Evolutionary conservation across 2,888 invertebrate genomes (phyloP), one percentile per base, ranked within the genome.

Genomic region (Sepioteuthis lessoniana): DNA sequence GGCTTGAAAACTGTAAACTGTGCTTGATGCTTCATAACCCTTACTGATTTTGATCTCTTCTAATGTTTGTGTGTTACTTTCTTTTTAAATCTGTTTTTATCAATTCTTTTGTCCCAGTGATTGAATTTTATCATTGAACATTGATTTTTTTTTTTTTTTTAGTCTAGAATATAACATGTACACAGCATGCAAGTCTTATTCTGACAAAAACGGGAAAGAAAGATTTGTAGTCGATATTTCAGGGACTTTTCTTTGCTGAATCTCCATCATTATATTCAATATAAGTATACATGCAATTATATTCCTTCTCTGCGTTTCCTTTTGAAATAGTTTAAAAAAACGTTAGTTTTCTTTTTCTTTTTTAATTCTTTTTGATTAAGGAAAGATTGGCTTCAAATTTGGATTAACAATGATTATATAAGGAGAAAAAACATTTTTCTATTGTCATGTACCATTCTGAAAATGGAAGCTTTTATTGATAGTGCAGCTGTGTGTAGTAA

Each of bases 301-400:
- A 76, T 76, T 76, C 76, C 16, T 35, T 76, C 35, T 1, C n/a
- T 76, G n/a, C 76, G n/a, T 76, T 35, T 35, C 35, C 76, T 76
- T 76, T 76, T 76, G 76, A 76, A 76, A 76, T 76, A 76, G 13
- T 76, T 76, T 76, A n/a, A 3, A 76, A 76, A 76, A n/a, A n/a
- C n/a, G 3, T 35, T n/a, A 16, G 16, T n/a, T n/a, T 76, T n/a
- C n/a, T n/a, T 13, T 1, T 35, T 21, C 5, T 10, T 35, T 35
- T 76, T 76, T 76, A 8, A 10, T 76, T 76, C 4, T 76, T 2
- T 8, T 76, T n/a, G n/a, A 76, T n/a, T 76, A 21, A n/a, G n/a
- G 76, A 76, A 76, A 76, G n/a, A 76, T 76, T 76, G n/a, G n/a
- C 76, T 76, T 76, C 76, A 76, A n/a, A n/a, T 76, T n/a, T 76